These are phyloP conservation scores for Helogale parvula DNA, from an alignment of 2,113 vertebrate species.

Conservation along the genomic window DNA sequence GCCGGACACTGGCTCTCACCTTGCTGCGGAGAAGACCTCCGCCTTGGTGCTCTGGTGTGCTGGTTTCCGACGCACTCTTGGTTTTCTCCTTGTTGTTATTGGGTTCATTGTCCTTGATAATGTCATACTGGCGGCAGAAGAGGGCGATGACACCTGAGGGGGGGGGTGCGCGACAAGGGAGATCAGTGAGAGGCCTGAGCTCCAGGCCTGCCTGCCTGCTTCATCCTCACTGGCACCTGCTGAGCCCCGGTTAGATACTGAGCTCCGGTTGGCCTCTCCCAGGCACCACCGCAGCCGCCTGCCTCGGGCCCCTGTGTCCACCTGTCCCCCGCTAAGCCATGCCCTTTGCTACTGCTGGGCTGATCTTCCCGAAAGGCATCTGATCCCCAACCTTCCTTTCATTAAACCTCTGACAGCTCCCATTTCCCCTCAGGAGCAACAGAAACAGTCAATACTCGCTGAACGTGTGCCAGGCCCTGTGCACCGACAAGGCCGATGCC, in stretches of 20 bases:
- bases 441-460: not conserved
- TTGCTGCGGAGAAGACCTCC: constrained; percentile 97
- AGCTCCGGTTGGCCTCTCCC: constrained; percentile 12
- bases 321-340: not conserved
- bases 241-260: not conserved
- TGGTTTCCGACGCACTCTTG: constrained; percentile 97
- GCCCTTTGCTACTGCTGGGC: not conserved
- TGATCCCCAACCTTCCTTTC: not conserved
- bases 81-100: constrained; percentile 99
- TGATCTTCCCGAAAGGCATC: not conserved
- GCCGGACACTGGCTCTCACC: constrained; percentile 80
- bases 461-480: not conserved
- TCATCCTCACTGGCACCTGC: not conserved
- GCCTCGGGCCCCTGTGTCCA: not conserved
- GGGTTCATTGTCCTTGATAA: constrained; percentile 98
- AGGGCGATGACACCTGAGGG: constrained; percentile 94
- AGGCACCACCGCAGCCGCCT: not conserved
- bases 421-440: not conserved
- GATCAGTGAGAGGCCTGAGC: constrained; percentile 25
- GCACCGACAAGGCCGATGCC: not conserved
- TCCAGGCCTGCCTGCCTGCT: not conserved
- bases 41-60: constrained; percentile 96
- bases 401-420: not conserved
- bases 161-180: not conserved
- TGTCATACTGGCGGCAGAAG: constrained; percentile 98